Conservation (phyloP, 2,888 invertebrate species). For the Lasioglossum malachurum region DNA sequence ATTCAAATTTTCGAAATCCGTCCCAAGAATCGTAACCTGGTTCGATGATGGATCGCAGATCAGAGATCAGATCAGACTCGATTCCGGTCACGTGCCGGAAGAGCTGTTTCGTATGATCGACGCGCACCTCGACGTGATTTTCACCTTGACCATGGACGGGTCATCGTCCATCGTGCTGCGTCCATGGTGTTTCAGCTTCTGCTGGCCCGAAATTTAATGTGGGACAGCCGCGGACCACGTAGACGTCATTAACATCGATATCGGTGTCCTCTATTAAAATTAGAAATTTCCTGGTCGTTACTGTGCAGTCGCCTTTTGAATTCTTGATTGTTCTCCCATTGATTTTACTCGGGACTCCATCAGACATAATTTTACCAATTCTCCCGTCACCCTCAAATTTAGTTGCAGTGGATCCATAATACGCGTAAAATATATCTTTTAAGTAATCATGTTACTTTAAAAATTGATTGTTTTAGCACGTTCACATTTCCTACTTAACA, state of each 20-base stretch:
- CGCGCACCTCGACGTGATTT: conserved; percentile 48
- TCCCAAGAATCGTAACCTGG: conserved; percentile 42
- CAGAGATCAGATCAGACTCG: conserved; percentile 32
- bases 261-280: not conserved
- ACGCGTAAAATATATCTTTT: too few species aligned
- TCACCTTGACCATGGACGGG: conserved; percentile 25
- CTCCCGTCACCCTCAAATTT: too few species aligned
- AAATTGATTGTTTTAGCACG: too few species aligned
- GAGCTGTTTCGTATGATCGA: conserved; percentile 73
- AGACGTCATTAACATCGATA: conserved; percentile 8
- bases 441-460: too few species aligned
- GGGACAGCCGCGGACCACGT: not conserved
- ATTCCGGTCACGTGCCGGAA: conserved; percentile 75
- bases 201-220: conserved; percentile 15
- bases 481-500: too few species aligned
- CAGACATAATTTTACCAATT: not conserved
- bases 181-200: not conserved
- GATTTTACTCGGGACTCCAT: not conserved
- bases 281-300: not conserved
- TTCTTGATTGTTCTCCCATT: not conserved
- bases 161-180: conserved; percentile 12
- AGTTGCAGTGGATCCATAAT: too few species aligned
- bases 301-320: not conserved
- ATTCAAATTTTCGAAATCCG: not conserved
- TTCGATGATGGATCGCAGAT: conserved; percentile 51